phyloP scores from a whole-genome alignment of 2,888 invertebrate genomes.

The Rotaria socialis region DNA sequence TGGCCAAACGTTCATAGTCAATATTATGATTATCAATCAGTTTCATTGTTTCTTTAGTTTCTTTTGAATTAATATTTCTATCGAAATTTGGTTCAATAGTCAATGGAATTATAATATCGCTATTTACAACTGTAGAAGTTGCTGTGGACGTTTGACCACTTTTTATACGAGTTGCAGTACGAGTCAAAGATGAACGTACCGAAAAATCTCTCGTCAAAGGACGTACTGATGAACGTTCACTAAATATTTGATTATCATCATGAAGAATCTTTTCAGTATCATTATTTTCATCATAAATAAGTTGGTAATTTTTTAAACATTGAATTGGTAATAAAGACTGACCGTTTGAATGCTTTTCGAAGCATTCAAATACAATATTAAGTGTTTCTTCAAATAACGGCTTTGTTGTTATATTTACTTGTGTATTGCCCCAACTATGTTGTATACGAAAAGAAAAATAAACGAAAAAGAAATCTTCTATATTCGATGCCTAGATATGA shows the following conservation, averaged over 20 bases:
- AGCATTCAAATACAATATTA: not conserved
- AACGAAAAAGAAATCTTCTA: no score
- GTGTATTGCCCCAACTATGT: not conserved
- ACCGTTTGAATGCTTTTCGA: not conserved
- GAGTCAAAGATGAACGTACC: not conserved
- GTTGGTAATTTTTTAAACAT: slow-evolving; percentile 33
- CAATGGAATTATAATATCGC: not conserved
- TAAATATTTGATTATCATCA: slow-evolving; percentile 19
- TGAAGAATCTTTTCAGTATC: not conserved
- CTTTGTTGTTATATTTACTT: slow-evolving; percentile 18
- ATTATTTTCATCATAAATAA: slow-evolving; percentile 29
- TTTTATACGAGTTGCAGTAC: no score
- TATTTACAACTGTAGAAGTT: not conserved
- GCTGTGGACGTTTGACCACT: not conserved
- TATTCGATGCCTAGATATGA: no score
- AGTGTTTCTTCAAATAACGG: slow-evolving; percentile 25
- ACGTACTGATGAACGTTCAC: not conserved
- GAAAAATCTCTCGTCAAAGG: not conserved
- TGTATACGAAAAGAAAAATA: no score
- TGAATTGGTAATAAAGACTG: not conserved
- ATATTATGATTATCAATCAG: no score
- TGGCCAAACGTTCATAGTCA: not conserved
- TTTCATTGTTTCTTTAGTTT: not conserved
- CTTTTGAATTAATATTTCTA: not conserved
- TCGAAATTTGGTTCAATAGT: not conserved